Conservation (phyloP, 2,797 vertebrate genomes). For the Galago senegalensis region DNA sequence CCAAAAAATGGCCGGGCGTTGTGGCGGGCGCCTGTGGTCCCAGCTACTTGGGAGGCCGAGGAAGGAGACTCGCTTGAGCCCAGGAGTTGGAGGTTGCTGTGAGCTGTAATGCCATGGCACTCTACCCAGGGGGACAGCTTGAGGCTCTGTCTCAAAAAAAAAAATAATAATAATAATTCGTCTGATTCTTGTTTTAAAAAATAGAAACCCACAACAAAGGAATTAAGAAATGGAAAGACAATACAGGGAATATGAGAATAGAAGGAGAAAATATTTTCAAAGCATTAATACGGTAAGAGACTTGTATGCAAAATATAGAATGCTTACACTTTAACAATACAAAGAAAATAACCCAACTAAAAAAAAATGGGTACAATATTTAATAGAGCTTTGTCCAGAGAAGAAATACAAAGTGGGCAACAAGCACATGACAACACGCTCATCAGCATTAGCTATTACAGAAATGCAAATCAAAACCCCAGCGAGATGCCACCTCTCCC, state of each 20-base stretch:
- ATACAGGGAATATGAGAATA: background rate
- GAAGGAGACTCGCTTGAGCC: too few species aligned
- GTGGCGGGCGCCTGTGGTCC: too few species aligned
- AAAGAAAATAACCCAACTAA: constrained; percentile 28
- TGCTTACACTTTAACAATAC: background rate
- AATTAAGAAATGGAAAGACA: background rate
- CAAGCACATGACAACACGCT: background rate
- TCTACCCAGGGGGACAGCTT: too few species aligned
- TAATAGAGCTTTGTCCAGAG: background rate
- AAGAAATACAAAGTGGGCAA: background rate
- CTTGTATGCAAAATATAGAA: background rate
- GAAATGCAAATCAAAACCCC: background rate
- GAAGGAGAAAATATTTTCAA: background rate
- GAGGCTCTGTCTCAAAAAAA: too few species aligned
- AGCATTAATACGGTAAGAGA: background rate
- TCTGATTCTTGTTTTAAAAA: constrained; percentile 34
- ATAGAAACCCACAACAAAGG: background rate
- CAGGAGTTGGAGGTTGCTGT: too few species aligned
- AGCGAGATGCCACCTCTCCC: background rate
- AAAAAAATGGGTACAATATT: background rate
- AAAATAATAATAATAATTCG: too few species aligned
- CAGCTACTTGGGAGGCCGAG: too few species aligned
- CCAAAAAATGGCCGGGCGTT: too few species aligned
- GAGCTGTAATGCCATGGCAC: too few species aligned
- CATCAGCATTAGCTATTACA: background rate